Evolutionary conservation across 2,888 invertebrate genomes (phyloP).

Genomic region (Idaea straminata): DNA sequence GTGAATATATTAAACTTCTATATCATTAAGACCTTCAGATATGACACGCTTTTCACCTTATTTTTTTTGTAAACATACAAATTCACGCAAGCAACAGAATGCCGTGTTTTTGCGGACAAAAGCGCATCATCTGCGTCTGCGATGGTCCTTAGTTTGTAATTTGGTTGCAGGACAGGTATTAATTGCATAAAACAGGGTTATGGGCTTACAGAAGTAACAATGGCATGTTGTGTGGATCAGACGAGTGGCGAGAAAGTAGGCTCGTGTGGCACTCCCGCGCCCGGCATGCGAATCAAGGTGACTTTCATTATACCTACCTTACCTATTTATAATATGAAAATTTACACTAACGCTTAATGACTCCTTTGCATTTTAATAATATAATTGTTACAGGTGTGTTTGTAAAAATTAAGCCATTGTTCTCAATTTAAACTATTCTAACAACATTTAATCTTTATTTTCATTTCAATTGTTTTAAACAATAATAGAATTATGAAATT

Average conservation of each 20-base stretch:
- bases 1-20: no score
- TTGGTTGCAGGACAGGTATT: constrained; percentile 61
- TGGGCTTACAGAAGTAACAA: constrained; percentile 89
- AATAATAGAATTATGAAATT: no score
- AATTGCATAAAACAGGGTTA: constrained; percentile 85
- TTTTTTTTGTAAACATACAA: no score
- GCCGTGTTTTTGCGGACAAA: neutral
- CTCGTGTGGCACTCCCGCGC: constrained; percentile 84
- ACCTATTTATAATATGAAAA: constrained; percentile 7
- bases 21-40: no score
- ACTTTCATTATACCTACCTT: constrained; percentile 3
- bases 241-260: constrained; percentile 74
- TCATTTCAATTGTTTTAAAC: no score
- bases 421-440: no score
- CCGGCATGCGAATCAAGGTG: constrained; percentile 83
- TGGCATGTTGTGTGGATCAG: constrained; percentile 75
- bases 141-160: constrained; percentile 5
- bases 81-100: neutral
- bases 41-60: no score
- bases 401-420: no score
- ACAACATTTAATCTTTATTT: no score
- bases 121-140: neutral
- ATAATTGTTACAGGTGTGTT: no score
- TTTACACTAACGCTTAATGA: no score
- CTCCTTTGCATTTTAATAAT: no score